Conservation (phyloP, 2,888 invertebrate species). For the Netelia virgata region DNA sequence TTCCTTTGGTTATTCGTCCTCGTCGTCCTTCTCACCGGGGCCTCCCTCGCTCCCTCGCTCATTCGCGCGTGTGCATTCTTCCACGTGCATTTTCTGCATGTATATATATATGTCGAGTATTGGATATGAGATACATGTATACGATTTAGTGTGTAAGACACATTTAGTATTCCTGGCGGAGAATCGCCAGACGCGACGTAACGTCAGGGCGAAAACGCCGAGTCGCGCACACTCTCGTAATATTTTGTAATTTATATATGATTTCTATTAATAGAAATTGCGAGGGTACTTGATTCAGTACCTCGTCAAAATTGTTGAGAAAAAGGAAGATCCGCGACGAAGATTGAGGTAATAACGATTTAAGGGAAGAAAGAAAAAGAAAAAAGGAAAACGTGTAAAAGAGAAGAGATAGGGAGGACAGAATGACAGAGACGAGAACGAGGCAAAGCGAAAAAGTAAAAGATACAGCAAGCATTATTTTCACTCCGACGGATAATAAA, state of each 20-base stretch:
- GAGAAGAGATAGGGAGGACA: slow-evolving; percentile 9
- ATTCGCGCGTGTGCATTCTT: slow-evolving; percentile 16
- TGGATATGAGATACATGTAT: slow-evolving; percentile 1
- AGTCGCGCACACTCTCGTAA: too few species aligned
- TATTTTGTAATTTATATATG: too few species aligned
- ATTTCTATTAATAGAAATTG: slow-evolving; percentile 9
- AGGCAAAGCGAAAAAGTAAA: slow-evolving; percentile 21
- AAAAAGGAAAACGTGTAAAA: not conserved
- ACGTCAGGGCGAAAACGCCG: too few species aligned
- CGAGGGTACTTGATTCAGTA: not conserved
- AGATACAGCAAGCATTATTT: slow-evolving; percentile 60
- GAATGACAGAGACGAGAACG: slow-evolving; percentile 12
- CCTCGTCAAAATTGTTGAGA: slow-evolving; percentile 16
- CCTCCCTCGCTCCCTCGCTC: slow-evolving; percentile 31
- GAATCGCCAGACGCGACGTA: too few species aligned
- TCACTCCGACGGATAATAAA: slow-evolving; percentile 64
- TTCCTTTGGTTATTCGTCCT: slow-evolving; percentile 53
- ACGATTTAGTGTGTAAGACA: not conserved
- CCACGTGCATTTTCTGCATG: not conserved
- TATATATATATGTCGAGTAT: not conserved
- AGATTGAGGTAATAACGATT: slow-evolving; percentile 49
- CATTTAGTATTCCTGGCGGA: too few species aligned
- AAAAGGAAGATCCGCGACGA: slow-evolving; percentile 4
- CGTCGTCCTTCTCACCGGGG: slow-evolving; percentile 31
- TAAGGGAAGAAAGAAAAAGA: slow-evolving; percentile 19